Percentiles rank a stretch among this genome's conserved stretches.
Conservation (phyloP, 2,888 invertebrate species). For the Anaspis maculata region DNA sequence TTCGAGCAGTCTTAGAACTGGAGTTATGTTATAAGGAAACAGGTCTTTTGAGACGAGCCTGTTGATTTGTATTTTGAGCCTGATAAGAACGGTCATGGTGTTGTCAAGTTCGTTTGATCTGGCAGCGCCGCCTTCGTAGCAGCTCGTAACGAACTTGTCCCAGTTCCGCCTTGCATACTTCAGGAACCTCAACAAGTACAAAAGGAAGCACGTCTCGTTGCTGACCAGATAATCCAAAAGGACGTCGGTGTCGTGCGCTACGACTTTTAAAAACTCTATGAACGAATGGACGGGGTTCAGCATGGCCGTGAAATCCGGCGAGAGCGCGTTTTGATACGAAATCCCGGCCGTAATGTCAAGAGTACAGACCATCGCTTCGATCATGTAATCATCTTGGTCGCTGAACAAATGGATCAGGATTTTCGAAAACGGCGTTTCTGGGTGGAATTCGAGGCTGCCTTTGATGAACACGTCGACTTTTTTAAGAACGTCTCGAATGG, state of each 20-base stretch:
- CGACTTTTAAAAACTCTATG: slow-evolving; percentile 75
- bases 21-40: slow-evolving; percentile 86
- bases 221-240: slow-evolving; percentile 78
- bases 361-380: slow-evolving; percentile 88
- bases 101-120: slow-evolving; percentile 57
- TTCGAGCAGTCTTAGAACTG: slow-evolving; percentile 73
- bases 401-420: slow-evolving; percentile 82
- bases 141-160: slow-evolving; percentile 72
- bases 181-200: slow-evolving; percentile 74
- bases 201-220: slow-evolving; percentile 82
- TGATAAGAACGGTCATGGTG: slow-evolving; percentile 75
- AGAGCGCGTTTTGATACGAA: slow-evolving; percentile 71
- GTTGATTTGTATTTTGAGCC: slow-evolving; percentile 71
- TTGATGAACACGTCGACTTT: slow-evolving; percentile 78
- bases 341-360: slow-evolving; percentile 81
- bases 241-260: slow-evolving; percentile 73
- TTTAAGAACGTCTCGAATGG: slow-evolving; percentile 73
- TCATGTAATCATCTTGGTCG: slow-evolving; percentile 84
- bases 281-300: slow-evolving; percentile 82
- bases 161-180: slow-evolving; percentile 79
- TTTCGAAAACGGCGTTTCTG: slow-evolving; percentile 79
- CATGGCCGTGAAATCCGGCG: slow-evolving; percentile 72
- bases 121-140: slow-evolving; percentile 49
- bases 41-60: slow-evolving; percentile 73
- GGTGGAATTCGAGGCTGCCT: slow-evolving; percentile 73